Evolutionary conservation across 2,888 invertebrate genomes (phyloP).

Genomic region (Lingula anatina): DNA sequence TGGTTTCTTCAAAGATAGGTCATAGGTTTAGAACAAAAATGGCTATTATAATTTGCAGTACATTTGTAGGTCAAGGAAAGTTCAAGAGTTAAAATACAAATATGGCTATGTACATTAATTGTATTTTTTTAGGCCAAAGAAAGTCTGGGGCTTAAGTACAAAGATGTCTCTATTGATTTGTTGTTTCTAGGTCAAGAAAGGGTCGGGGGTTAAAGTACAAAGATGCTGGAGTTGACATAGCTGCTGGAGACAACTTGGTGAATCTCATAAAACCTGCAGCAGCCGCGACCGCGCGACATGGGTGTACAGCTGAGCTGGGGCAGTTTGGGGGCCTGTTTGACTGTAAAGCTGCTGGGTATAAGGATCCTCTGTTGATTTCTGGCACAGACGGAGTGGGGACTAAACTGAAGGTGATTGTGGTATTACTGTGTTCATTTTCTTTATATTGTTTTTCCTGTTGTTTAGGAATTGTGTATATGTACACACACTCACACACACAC

Average conservation of each 20-base stretch:
- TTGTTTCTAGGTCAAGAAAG: too few species aligned
- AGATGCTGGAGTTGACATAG: constrained; percentile 85
- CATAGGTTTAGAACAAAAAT: too few species aligned
- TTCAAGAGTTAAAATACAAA: too few species aligned
- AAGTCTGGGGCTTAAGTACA: too few species aligned
- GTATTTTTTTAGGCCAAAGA: too few species aligned
- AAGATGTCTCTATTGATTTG: too few species aligned
- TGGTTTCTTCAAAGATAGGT: too few species aligned
- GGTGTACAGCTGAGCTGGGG: constrained; percentile 78
- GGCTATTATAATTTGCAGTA: too few species aligned
- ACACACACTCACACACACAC: too few species aligned
- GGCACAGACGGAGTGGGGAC: constrained; percentile 97
- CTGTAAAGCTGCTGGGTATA: constrained; percentile 65
- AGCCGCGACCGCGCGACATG: constrained; percentile 70
- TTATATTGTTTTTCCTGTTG: background rate
- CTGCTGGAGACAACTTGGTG: constrained; percentile 83
- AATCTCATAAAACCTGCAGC: constrained; percentile 76
- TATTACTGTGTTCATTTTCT: background rate
- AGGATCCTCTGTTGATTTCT: constrained; percentile 83
- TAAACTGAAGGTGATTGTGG: constrained; percentile 72
- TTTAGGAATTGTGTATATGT: too few species aligned
- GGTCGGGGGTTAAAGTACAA: constrained; percentile 79
- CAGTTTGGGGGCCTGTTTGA: constrained; percentile 94
- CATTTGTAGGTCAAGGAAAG: too few species aligned
- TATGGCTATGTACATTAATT: too few species aligned